Evolutionary conservation across 2,888 invertebrate genomes (phyloP).

Genomic region (Sthenelais limicola): DNA sequence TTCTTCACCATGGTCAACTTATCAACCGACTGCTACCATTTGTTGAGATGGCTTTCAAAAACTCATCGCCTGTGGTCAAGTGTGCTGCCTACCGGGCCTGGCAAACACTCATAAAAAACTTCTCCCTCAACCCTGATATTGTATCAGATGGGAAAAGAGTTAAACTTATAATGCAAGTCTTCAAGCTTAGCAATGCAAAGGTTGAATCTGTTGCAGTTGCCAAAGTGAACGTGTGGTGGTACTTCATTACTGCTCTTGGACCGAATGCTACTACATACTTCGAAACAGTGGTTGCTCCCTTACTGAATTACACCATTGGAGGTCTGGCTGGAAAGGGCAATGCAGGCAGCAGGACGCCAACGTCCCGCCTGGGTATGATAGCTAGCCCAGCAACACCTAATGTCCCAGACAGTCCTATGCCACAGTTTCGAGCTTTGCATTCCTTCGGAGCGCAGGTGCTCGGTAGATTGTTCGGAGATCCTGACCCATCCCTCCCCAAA

Average conservation of each 20-base stretch:
- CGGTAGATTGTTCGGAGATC: slow-evolving; percentile 6
- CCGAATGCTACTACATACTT: slow-evolving; percentile 58
- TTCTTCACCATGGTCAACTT: slow-evolving; percentile 60
- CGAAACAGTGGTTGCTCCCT: slow-evolving; percentile 57
- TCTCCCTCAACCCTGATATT: slow-evolving; percentile 64
- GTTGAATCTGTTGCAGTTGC: slow-evolving; percentile 62
- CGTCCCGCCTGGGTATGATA: slow-evolving; percentile 11
- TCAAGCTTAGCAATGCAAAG: slow-evolving; percentile 64
- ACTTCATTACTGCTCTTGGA: slow-evolving; percentile 61
- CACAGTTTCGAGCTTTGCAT: slow-evolving; percentile 10
- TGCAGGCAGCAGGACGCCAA: neutral
- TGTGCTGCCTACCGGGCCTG: slow-evolving; percentile 62
- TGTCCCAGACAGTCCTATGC: slow-evolving; percentile 8
- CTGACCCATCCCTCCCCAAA: slow-evolving; percentile 23
- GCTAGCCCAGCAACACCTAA: slow-evolving; percentile 24
- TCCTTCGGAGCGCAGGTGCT: slow-evolving; percentile 4
- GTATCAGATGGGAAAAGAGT: slow-evolving; percentile 62
- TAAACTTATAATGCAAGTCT: slow-evolving; percentile 68
- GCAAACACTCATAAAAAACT: slow-evolving; percentile 66
- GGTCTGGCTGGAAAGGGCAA: neutral
- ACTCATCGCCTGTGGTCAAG: slow-evolving; percentile 56
- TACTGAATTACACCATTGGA: slow-evolving; percentile 22
- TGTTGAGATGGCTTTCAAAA: slow-evolving; percentile 64
- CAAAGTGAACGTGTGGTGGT: slow-evolving; percentile 67
- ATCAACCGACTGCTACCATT: slow-evolving; percentile 64